phyloP scores from a whole-genome alignment of 2,888 invertebrate species.

The Pristionchus japonicus region DNA sequence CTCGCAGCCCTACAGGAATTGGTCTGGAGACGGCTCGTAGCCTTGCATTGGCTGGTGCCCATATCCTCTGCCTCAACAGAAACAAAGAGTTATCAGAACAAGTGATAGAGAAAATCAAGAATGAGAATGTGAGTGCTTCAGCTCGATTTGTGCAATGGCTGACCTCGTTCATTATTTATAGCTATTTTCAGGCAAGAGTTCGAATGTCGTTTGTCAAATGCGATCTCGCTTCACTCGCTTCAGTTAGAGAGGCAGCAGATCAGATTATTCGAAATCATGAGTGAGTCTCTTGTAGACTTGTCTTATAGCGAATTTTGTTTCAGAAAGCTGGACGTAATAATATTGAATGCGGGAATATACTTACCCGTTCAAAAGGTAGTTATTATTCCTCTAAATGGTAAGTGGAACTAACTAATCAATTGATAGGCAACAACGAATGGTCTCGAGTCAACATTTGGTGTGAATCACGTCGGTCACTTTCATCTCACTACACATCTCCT shows the following conservation, averaged over 20 bases:
- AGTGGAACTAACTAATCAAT: neutral
- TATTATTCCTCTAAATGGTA: too few relatives aligned
- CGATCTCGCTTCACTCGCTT: constrained; percentile 21
- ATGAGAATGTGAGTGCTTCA: neutral
- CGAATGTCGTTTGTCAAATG: constrained; percentile 36
- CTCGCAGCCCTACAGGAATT: constrained; percentile 5
- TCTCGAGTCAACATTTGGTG: constrained; percentile 79
- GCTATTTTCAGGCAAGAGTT: neutral
- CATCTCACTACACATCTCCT: constrained; percentile 81
- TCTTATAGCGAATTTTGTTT: neutral
- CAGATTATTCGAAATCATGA: neutral
- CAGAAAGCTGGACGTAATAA: constrained; percentile 3
- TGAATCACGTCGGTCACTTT: constrained; percentile 87
- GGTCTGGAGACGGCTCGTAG: constrained; percentile 27
- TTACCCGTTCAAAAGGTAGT: neutral
- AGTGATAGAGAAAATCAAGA: neutral
- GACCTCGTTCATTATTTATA: too few relatives aligned
- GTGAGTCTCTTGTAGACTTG: neutral
- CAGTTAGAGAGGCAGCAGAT: constrained; percentile 10
- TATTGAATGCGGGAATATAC: constrained; percentile 37
- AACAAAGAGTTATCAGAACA: constrained; percentile 30
- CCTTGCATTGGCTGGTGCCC: constrained; percentile 41
- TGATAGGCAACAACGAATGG: constrained; percentile 76
- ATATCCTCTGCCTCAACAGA: constrained; percentile 37
- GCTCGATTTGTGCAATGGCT: too few relatives aligned